Evolutionary conservation across 2,888 invertebrate species (phyloP), one percentile per base, ranked within the genome.

Genomic region (Eupithecia dodoneata): DNA sequence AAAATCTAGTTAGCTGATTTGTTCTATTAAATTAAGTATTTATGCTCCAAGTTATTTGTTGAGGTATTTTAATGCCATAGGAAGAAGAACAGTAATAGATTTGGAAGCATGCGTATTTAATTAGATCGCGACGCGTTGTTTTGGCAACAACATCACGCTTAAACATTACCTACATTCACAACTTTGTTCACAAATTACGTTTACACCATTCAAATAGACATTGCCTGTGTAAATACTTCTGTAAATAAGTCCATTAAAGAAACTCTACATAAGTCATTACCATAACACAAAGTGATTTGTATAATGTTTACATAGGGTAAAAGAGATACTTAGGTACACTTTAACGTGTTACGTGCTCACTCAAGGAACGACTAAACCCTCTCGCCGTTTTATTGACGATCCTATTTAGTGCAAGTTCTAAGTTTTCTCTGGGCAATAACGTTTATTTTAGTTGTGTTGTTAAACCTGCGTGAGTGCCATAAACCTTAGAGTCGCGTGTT

Each of bases 111-210:
- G 85, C 86, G 88, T 90, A 91, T 63, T 63, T 90, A 92, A 93
- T 92, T 92, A 90, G 91, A 93, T 89, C 87, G 87, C 86, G 85
- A 85, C 74, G 85, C 83, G 87, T 88, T 89, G 90, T 92, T 91
- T 88, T 85, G 85, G 86, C 85, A 86, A 87, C 90, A 87, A 85
- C 88, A 89, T 88, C 88, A 86, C 89, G 84, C 89, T 45, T 85
- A 88, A 90, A 90, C 92, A 91, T 92, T 91, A 70, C 45, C 70
- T 47, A 92, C 89, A 90, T 89, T 87, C 85, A 85, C 83, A 93
- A 94, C 90, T 93, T 93, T 88, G 85, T 86, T 91, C 91, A 93
- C 93, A 94, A 94, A 93, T 93, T 92, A 92, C 90, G 90, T 94
- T 92, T 93, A 91, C 93, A 92, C 91, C 91, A 92, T 92, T 93